These are phyloP conservation scores for Coranthus polyacanthus DNA, from an alignment of 2,797 vertebrate genomes.

Conservation along the genomic window DNA sequence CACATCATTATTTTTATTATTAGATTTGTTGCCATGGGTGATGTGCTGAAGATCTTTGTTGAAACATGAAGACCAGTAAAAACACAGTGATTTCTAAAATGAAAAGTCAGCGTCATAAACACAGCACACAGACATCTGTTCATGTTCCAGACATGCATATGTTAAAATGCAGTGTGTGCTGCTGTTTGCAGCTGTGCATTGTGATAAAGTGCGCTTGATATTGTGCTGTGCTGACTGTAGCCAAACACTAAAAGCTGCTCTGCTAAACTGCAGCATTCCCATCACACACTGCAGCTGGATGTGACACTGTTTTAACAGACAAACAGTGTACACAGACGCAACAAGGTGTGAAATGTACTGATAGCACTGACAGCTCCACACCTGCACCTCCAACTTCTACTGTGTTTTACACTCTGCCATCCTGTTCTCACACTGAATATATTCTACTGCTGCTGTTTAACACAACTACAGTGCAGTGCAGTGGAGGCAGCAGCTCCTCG, in stretches of 20 bases:
- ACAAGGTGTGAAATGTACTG: constrained; percentile 41
- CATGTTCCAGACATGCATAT: not conserved
- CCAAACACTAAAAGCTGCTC: not conserved
- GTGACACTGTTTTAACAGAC: constrained; percentile 2
- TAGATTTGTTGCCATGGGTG: no score
- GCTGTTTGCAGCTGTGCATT: no score
- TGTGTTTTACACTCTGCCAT: not conserved
- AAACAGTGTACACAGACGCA: constrained; percentile 18
- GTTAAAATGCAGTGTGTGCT: not conserved
- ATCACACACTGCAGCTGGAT: constrained; percentile 14
- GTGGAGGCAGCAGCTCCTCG: no score
- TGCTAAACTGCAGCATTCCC: constrained; percentile 3
- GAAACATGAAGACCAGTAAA: no score
- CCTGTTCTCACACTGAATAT: no score
- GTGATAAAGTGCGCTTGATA: no score
- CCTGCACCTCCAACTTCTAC: constrained; percentile 1
- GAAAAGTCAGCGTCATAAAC: not conserved
- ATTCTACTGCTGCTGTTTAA: not conserved
- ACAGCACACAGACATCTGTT: not conserved
- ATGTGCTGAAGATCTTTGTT: no score
- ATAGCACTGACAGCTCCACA: constrained; percentile 27
- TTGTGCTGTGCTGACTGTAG: constrained; percentile 2
- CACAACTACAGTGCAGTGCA: not conserved
- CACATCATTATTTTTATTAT: no score
- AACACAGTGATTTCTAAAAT: no score